Base-by-base conservation (phyloP, 2,797 vertebrate species). In the Meriones psammophilus region DNA sequence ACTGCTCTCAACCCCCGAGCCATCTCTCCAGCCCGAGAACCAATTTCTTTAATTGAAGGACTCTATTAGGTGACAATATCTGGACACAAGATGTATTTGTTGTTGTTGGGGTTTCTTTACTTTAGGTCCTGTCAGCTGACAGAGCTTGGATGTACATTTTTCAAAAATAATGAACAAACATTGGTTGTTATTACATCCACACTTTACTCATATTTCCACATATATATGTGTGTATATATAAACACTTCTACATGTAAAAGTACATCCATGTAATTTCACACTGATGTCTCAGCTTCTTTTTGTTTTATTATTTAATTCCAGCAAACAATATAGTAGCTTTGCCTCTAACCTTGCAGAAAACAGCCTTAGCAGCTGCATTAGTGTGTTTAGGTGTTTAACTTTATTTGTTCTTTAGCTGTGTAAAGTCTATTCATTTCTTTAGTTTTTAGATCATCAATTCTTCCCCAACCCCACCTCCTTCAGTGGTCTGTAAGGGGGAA, bases 361-460 rank as follows among this genome's bases (percentile, higher is more conserved):
- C 13, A 64, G 71, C 39, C 15, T 58, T 54, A 56, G n/a, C 64
- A 42, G 26, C 50, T 71, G 24, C 8, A 91, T 22, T 12, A 15
- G 28, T 76, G 28, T 28, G 50, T 17, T 85, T 66, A 66, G 12
- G 2, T 62, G 15, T 42, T 42, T 42, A 20, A 39, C 4, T 68
- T 18, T 46, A 46, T 92, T 89, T 94, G 71, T 5, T n/a, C n/a
- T 86, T 89, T 58, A n/a, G 42, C 88, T 81, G 89, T 86, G 46
- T 3, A 64, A 18, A 69, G 5, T 54, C n/a, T 20, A 39, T 42
- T 83, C 20, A n/a, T 42, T 69, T 91, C 46, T 24, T 80, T 88
- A 66, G 58, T 56, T 83, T 50, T 83, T 64, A 39, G 69, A 66
- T 66, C 18, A 83, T n/a, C 26, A 22, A 50, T 50, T 50, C 9